phyloP scores from a whole-genome alignment of 2,113 vertebrate species.

The Hipposideros armiger region DNA sequence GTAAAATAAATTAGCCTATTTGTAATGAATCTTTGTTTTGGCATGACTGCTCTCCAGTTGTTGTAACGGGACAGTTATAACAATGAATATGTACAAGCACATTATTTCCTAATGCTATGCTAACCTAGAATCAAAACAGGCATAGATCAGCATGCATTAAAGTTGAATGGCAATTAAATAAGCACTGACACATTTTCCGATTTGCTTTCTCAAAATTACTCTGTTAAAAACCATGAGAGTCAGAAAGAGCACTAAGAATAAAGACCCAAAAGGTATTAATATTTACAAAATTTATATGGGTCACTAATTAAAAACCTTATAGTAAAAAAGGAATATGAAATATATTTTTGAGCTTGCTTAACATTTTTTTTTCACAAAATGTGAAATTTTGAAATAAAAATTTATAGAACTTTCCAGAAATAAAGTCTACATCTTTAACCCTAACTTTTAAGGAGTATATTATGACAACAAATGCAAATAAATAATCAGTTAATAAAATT shows the following conservation, averaged over 20 bases:
- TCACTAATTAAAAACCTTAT: background rate
- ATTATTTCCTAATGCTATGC: conserved; percentile 69
- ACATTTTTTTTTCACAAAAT: background rate
- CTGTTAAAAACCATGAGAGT: background rate
- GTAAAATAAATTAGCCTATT: conserved; percentile 66
- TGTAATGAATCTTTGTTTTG: conserved; percentile 64
- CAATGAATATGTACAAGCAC: conserved; percentile 51
- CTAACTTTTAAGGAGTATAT: background rate
- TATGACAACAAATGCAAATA: background rate
- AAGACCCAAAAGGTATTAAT: background rate
- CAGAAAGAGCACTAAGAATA: background rate
- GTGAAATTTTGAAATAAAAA: background rate
- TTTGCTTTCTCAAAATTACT: conserved; percentile 56
- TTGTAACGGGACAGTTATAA: conserved; percentile 58
- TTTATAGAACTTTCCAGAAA: background rate
- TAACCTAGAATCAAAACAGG: conserved; percentile 73
- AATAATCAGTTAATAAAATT: background rate
- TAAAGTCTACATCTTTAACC: background rate
- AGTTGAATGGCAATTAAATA: conserved; percentile 62
- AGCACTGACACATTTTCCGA: conserved; percentile 54
- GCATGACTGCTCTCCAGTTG: conserved; percentile 32
- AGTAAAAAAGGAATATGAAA: background rate
- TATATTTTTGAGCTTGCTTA: background rate
- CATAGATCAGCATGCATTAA: conserved; percentile 52
- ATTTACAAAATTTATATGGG: background rate